Evolutionary conservation across 2,113 vertebrate species (phyloP).

Genomic region (Hypocryptadius cinnamomeus): DNA sequence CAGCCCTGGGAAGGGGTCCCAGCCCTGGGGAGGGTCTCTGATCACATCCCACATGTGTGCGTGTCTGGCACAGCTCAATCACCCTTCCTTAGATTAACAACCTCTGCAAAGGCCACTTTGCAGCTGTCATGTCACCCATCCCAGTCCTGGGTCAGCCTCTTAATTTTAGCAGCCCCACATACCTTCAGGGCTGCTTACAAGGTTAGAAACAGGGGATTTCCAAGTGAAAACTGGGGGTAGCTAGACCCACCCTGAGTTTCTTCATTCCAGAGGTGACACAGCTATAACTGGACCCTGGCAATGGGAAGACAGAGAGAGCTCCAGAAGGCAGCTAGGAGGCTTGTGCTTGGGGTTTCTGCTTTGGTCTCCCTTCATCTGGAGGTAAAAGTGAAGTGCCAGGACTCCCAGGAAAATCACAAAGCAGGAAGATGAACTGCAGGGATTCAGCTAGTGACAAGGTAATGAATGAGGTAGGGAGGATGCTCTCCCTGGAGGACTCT

Average conservation of each 20-base stretch:
- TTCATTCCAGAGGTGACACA: not conserved
- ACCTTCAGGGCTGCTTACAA: not conserved
- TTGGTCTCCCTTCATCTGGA: not conserved
- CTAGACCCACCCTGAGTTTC: not conserved
- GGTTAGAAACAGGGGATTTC: conserved; percentile 26
- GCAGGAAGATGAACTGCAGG: not conserved
- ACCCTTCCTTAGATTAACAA: not conserved
- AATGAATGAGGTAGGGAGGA: not conserved
- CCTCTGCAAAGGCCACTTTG: not conserved
- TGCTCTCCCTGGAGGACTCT: not conserved
- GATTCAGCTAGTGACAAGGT: not conserved
- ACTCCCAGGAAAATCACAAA: not conserved
- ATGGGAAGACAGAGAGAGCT: not conserved
- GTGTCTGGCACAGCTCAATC: not conserved
- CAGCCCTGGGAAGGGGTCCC: not conserved
- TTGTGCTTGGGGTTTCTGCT: not conserved
- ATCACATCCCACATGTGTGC: not conserved
- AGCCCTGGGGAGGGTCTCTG: not conserved
- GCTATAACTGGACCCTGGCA: not conserved
- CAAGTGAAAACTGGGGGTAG: not conserved
- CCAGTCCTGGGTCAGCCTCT: not conserved
- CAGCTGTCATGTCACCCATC: conserved; percentile 2
- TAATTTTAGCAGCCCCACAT: conserved; percentile 49
- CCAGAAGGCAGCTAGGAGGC: not conserved
- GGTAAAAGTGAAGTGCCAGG: not conserved